These are phyloP conservation scores for Panopea generosa DNA, from an alignment of 2,888 invertebrate species.

Conservation along the genomic window DNA sequence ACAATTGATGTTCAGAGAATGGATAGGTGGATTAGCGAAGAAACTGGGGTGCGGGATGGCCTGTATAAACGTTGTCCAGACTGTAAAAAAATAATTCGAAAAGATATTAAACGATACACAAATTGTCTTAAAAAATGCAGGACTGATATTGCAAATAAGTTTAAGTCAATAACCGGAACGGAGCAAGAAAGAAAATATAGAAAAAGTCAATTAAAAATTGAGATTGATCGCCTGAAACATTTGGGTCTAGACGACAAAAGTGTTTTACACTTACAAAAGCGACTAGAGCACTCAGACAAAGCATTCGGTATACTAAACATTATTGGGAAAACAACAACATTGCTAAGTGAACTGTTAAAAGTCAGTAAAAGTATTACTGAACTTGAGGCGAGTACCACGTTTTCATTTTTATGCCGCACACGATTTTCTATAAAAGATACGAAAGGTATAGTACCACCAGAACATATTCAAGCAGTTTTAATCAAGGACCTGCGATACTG, in stretches of 20 bases:
- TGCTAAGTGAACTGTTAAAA: background rate
- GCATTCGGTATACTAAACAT: conserved; percentile 8
- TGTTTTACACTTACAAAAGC: too few relatives aligned
- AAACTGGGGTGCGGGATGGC: conserved; percentile 60
- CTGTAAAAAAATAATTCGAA: conserved; percentile 88
- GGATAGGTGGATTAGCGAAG: conserved; percentile 81
- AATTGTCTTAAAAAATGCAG: conserved; percentile 27
- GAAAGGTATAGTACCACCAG: background rate
- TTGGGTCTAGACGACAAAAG: too few relatives aligned
- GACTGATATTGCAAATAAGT: background rate
- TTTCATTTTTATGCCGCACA: too few relatives aligned
- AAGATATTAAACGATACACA: conserved; percentile 81
- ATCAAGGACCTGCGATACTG: conserved; percentile 5
- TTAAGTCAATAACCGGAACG: background rate
- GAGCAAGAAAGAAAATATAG: background rate
- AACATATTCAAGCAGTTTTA: background rate
- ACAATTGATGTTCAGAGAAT: conserved; percentile 83
- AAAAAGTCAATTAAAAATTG: background rate
- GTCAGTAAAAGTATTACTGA: background rate
- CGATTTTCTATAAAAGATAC: background rate
- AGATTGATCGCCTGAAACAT: background rate
- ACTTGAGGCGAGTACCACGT: background rate
- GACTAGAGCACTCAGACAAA: too few relatives aligned
- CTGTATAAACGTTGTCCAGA: conserved; percentile 86
- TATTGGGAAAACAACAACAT: background rate